Evolutionary conservation across 2,888 invertebrate species (phyloP).

Genomic region (Archips xylosteana): DNA sequence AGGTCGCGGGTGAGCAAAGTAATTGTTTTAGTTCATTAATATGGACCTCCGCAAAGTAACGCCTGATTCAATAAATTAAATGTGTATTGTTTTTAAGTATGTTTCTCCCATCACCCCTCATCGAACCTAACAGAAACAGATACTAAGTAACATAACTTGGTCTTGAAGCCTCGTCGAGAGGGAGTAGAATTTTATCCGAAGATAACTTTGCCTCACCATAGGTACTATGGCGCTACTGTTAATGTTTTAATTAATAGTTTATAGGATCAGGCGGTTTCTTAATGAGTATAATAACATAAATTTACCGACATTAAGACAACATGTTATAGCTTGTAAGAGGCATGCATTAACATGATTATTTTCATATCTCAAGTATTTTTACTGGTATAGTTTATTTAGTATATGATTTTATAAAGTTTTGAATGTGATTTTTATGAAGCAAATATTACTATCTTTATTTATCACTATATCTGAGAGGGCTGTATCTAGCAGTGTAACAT

Average conservation of each 20-base stretch:
- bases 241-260: conserved; percentile 39
- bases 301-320: conserved; percentile 4
- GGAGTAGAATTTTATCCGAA: background rate
- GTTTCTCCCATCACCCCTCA: too few relatives aligned
- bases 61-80: too few relatives aligned
- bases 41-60: too few relatives aligned
- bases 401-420: background rate
- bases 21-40: too few relatives aligned
- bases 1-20: too few relatives aligned
- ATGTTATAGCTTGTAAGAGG: background rate
- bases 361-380: background rate
- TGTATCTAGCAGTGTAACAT: too few relatives aligned
- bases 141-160: too few relatives aligned
- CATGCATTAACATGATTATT: background rate
- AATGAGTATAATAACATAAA: background rate
- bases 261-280: conserved; percentile 18
- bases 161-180: background rate
- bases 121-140: too few relatives aligned
- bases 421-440: too few relatives aligned
- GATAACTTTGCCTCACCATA: background rate
- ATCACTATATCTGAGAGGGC: too few relatives aligned
- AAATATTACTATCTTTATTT: too few relatives aligned
- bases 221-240: background rate
- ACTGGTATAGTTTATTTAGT: background rate
- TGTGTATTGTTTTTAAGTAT: too few relatives aligned